A percentile compares a stretch with the other conserved stretches of the same genome.
Conservation (phyloP, 2,113 vertebrate genomes). For the Dipodomys merriami region DNA sequence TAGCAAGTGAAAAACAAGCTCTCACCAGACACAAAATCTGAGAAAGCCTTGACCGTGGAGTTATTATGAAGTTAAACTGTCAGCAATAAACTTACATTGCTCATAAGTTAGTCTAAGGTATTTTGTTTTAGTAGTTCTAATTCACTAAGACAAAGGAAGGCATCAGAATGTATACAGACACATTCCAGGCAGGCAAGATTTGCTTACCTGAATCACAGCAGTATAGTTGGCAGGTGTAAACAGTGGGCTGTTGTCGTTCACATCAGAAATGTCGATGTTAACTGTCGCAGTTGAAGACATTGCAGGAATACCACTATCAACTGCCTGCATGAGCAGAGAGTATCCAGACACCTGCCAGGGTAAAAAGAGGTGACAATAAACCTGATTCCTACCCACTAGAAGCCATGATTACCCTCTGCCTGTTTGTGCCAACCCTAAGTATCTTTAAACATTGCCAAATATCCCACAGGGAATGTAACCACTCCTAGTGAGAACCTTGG, state of each 20-base stretch:
- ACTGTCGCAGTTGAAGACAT: slow-evolving; percentile 94
- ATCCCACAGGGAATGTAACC: background rate
- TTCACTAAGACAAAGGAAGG: background rate
- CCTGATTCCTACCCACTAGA: background rate
- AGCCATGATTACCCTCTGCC: background rate
- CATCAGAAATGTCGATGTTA: slow-evolving; percentile 96
- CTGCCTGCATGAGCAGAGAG: slow-evolving; percentile 92
- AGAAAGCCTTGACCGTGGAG: background rate
- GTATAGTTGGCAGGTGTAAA: slow-evolving; percentile 95
- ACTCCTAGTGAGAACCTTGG: no score
- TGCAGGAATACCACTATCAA: slow-evolving; percentile 91
- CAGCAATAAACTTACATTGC: background rate
- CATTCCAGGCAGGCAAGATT: background rate
- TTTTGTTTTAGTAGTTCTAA: background rate
- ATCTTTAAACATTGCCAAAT: background rate
- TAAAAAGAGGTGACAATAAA: slow-evolving; percentile 17
- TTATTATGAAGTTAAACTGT: background rate
- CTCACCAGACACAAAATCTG: background rate
- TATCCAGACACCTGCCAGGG: slow-evolving; percentile 92
- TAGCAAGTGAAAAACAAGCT: background rate
- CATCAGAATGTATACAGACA: background rate
- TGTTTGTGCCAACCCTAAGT: background rate
- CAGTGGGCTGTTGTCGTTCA: slow-evolving; percentile 96
- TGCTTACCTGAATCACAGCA: slow-evolving; percentile 95
- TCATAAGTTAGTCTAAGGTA: background rate